Conservation (phyloP, 2,113 vertebrate species). For the Cephalopholis sonnerati region DNA sequence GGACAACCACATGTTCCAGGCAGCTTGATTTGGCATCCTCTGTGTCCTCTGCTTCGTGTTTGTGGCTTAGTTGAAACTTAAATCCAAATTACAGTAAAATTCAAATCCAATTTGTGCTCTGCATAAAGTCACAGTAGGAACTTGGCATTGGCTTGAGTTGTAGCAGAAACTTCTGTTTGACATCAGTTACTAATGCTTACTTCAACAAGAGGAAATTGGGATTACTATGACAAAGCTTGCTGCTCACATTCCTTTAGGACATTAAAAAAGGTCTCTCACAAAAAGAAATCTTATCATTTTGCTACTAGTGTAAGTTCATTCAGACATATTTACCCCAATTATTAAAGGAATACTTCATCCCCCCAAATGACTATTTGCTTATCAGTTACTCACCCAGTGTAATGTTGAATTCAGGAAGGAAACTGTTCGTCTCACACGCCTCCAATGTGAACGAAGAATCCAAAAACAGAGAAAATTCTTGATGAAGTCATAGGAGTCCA, state of each 20-base stretch:
- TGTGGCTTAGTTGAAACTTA: slow-evolving; percentile 57
- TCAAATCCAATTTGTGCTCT: slow-evolving; percentile 64
- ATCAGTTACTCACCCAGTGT: no score
- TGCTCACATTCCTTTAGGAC: neutral
- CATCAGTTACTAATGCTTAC: slow-evolving; percentile 47
- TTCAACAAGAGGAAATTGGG: slow-evolving; percentile 54
- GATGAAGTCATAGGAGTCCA: no score
- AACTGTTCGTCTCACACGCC: no score
- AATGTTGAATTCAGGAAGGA: no score
- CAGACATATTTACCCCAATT: neutral
- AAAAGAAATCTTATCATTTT: neutral
- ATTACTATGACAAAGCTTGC: slow-evolving; percentile 26
- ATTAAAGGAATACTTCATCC: no score
- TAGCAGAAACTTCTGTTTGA: slow-evolving; percentile 46
- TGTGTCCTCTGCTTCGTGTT: slow-evolving; percentile 65
- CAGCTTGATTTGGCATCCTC: slow-evolving; percentile 48
- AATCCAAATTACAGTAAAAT: slow-evolving; percentile 62
- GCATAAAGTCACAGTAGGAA: slow-evolving; percentile 58
- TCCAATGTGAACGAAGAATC: no score
- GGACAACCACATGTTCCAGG: slow-evolving; percentile 51
- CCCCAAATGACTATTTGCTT: no score
- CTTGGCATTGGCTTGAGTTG: slow-evolving; percentile 59
- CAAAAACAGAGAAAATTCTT: no score
- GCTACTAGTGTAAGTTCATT: neutral
- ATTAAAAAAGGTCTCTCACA: neutral